Conservation (phyloP, 2,888 invertebrate genomes). For the Diadegma fenestrale region DNA sequence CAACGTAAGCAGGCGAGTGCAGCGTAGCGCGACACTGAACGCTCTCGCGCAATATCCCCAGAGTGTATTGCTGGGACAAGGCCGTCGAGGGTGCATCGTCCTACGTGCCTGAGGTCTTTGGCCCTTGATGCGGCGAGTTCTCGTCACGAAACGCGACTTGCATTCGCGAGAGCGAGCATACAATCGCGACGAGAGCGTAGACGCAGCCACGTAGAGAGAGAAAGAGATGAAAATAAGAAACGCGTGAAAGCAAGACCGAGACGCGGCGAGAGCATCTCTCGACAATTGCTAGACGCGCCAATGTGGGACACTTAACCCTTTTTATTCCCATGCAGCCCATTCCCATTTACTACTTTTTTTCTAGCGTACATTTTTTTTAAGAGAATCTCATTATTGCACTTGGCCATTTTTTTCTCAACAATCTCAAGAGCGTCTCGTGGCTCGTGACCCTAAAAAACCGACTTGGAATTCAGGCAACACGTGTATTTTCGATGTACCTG, state of each 20-base stretch:
- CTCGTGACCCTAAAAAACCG: constrained; percentile 1
- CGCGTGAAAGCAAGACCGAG: neutral
- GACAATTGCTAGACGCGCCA: constrained; percentile 56
- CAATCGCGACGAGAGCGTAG: constrained; percentile 45
- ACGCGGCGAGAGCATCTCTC: constrained; percentile 9
- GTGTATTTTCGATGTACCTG: neutral
- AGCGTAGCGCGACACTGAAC: constrained; percentile 62
- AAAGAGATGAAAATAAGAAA: neutral
- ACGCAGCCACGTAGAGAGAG: neutral
- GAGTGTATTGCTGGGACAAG: constrained; percentile 78
- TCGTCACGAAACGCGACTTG: constrained; percentile 62
- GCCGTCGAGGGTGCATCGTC: constrained; percentile 82
- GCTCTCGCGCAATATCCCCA: constrained; percentile 30
- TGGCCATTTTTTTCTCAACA: constrained; percentile 13
- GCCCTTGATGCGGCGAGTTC: constrained; percentile 64
- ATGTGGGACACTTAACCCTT: constrained; percentile 53
- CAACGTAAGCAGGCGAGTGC: constrained; percentile 54
- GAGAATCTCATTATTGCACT: constrained; percentile 8
- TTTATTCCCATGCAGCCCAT: constrained; percentile 25
- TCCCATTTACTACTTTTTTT: neutral
- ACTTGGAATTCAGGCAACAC: neutral
- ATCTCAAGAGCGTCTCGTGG: constrained; percentile 16
- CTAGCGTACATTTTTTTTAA: neutral
- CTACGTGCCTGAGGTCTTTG: constrained; percentile 78
- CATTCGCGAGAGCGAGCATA: constrained; percentile 62